Evolutionary conservation across 92 coral and sea anemone genomes (phyloP).

Genomic region (Pocillopora meandrina): DNA sequence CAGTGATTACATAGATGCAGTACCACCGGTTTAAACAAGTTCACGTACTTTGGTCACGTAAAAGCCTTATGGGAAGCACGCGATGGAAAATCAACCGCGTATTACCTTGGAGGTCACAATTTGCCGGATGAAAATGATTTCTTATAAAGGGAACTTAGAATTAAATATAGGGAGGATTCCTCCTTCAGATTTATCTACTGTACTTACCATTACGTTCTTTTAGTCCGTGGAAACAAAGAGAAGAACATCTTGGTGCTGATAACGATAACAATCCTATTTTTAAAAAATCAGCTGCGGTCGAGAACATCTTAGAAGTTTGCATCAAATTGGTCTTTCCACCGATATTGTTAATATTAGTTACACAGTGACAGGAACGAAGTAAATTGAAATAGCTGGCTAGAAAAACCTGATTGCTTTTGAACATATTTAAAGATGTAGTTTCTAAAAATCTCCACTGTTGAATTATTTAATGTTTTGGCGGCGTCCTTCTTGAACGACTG

Average conservation of each 20-base stretch:
- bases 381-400: conserved; percentile 5
- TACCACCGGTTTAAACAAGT: too few relatives aligned
- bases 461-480: too few relatives aligned
- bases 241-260: neutral
- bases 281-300: neutral
- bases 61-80: too few relatives aligned
- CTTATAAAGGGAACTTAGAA: too few relatives aligned
- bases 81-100: too few relatives aligned
- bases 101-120: too few relatives aligned
- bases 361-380: conserved; percentile 10
- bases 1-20: too few relatives aligned
- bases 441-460: neutral
- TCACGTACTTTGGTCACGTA: too few relatives aligned
- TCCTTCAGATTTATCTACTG: too few relatives aligned
- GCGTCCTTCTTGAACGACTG: too few relatives aligned
- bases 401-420: conserved; percentile 18
- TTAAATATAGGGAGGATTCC: too few relatives aligned
- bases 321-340: conserved; percentile 4
- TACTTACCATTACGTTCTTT: conserved; percentile 33
- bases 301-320: conserved; percentile 2
- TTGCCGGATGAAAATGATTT: too few relatives aligned
- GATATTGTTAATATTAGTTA: neutral
- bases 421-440: neutral
- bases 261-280: neutral
- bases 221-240: neutral